A percentile compares a stretch with the other conserved stretches of the same genome.
These are phyloP conservation scores for Mesocricetus auratus DNA, from an alignment of 2,113 vertebrate genomes.

Conservation along the genomic window DNA sequence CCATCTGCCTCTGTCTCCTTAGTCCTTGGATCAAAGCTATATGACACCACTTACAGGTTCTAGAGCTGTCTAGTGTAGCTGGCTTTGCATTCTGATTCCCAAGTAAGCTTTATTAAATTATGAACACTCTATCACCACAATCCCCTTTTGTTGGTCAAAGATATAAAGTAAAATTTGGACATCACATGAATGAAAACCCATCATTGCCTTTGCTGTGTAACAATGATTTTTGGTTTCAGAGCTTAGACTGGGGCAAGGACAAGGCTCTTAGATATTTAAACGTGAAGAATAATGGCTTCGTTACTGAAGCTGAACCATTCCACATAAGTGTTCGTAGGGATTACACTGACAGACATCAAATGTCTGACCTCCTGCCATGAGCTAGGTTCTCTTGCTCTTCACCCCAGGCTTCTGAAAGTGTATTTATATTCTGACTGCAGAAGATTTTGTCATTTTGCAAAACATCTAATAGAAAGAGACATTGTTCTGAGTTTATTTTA, in stretches of 20 bases:
- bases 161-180: not conserved
- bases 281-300: not conserved
- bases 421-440: slow-evolving; percentile 35
- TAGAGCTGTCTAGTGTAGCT: too few species aligned
- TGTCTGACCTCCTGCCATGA: not conserved
- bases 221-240: too few species aligned
- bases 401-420: not conserved
- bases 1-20: too few species aligned
- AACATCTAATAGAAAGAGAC: slow-evolving; percentile 9
- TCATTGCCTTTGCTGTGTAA: too few species aligned
- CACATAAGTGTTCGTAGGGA: not conserved
- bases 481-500: too few species aligned
- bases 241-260: not conserved
- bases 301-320: not conserved
- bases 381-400: not conserved
- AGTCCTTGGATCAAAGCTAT: too few species aligned
- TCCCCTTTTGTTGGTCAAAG: not conserved
- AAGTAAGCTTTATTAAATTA: too few species aligned
- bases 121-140: too few species aligned
- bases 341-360: not conserved
- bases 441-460: slow-evolving; percentile 14
- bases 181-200: not conserved
- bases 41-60: too few species aligned
- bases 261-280: too few species aligned
- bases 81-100: too few species aligned